Percentiles rank a stretch among this genome's conserved stretches.
These are phyloP conservation scores for Agriopis marginaria DNA, from an alignment of 2,888 invertebrate genomes.

Conservation along the genomic window DNA sequence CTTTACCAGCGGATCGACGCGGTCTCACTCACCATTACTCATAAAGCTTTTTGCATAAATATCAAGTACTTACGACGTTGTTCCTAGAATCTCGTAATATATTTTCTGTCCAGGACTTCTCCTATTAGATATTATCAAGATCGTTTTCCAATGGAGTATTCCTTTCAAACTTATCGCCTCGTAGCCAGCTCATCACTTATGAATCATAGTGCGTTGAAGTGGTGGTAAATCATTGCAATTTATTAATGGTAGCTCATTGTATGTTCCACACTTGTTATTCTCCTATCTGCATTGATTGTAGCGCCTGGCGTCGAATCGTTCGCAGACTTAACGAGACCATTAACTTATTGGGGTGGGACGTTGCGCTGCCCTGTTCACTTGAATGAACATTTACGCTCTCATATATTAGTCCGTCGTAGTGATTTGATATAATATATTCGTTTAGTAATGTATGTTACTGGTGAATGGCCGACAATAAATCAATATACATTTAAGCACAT, in stretches of 20 bases:
- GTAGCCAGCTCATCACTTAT: constrained; percentile 3
- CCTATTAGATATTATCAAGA: constrained; percentile 15
- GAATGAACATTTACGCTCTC: constrained; percentile 52
- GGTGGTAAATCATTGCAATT: constrained; percentile 28
- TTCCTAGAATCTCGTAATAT: constrained; percentile 8
- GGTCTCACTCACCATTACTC: constrained; percentile 52
- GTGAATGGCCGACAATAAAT: constrained; percentile 54
- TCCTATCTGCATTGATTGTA: constrained; percentile 52
- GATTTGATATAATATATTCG: constrained; percentile 41
- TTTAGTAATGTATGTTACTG: constrained; percentile 41
- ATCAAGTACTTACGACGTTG: constrained; percentile 30
- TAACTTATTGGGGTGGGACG: constrained; percentile 52
- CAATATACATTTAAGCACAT: constrained; percentile 53
- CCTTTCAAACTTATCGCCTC: constrained; percentile 4
- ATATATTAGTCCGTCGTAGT: constrained; percentile 52
- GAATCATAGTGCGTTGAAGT: constrained; percentile 2
- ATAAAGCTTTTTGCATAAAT: constrained; percentile 50
- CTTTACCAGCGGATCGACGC: constrained; percentile 52
- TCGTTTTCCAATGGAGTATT: constrained; percentile 9
- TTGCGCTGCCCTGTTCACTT: constrained; percentile 50
- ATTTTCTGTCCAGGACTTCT: constrained; percentile 16
- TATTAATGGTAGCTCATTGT: constrained; percentile 29
- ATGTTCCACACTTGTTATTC: constrained; percentile 42
- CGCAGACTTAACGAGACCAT: constrained; percentile 56
- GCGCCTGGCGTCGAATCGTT: constrained; percentile 44